Evolutionary conservation across 2,888 invertebrate genomes (phyloP), one percentile per base, ranked within the genome.

Genomic region (Drosophila monieri): DNA sequence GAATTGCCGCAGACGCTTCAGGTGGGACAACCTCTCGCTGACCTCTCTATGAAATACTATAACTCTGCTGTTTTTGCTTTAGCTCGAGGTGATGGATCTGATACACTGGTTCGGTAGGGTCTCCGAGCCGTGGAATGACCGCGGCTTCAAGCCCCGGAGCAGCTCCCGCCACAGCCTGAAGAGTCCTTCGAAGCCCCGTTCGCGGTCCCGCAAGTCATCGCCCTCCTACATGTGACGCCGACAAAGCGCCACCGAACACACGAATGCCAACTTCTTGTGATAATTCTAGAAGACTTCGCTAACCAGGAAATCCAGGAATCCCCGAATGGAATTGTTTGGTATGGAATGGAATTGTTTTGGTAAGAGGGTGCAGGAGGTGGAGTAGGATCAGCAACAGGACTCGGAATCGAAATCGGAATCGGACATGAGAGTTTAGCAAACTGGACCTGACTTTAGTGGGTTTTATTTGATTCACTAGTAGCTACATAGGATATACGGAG

Each of bases 81-180:
- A 90, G 90, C 78, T 87, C 37, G 91, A 91, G 70, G 90, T 90
- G 3, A 88, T 89, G 79, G 91, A 91, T 54, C 74, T 90, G 49
- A 89, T 91, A 48, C 90, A 90, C 37, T 91, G 91, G 91, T 88
- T 89, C 58, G 90, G 90, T n/a, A 88, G 91, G 9, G 85, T 90
- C n/a, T 79, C 90, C 3, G 90, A 91, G 58, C 90, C 90, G 21
- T 91, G 91, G 90, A 80, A 77, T 30, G 89, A 90, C 74, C 56
- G 75, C 15, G 84, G 77, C 27, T 85, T 87, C 14, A 89, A 88
- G 53, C 77, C 88, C 18, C 81, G 85, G 4, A 88, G 87, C 53
- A 79, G 77, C 32, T 88, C 88, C 4, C 79, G 90, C 3, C 89
- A 89, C 64, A 89, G 89, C 59, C 73, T 91, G 12, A 91, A 89